Percentiles rank a stretch among this genome's conserved stretches.
These are phyloP conservation scores for Psilanteris sp. DNA, from an alignment of 1,140 invertebrate species.

Conservation along the genomic window DNA sequence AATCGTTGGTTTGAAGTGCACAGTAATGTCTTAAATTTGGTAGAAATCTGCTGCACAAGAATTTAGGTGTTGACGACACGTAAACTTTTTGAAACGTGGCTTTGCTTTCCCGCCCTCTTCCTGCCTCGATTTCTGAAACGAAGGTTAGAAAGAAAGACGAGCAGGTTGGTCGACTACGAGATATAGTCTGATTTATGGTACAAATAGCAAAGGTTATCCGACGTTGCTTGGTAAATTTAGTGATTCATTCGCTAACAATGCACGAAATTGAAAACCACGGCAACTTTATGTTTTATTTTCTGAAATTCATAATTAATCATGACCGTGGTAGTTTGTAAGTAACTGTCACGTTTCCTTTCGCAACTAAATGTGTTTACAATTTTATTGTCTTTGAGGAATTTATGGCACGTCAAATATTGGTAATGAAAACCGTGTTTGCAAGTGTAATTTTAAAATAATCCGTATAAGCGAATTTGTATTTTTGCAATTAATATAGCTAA, in stretches of 20 bases:
- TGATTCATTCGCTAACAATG: constrained; percentile 62
- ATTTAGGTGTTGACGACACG: constrained; percentile 12
- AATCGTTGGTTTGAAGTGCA: background rate
- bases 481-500: too few relatives aligned
- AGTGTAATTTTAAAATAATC: constrained; percentile 5
- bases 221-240: constrained; percentile 63
- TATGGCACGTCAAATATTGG: constrained; percentile 2
- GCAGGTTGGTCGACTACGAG: constrained; percentile 43
- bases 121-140: constrained; percentile 3
- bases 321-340: background rate
- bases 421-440: constrained; percentile 22
- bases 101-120: background rate
- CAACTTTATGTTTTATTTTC: constrained; percentile 28
- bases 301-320: constrained; percentile 24
- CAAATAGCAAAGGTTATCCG: constrained; percentile 74
- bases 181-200: constrained; percentile 75
- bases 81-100: too few relatives aligned
- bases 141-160: constrained; percentile 23
- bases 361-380: constrained; percentile 33
- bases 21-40: too few relatives aligned
- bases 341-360: constrained; percentile 11
- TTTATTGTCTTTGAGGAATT: constrained; percentile 28
- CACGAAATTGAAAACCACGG: constrained; percentile 32
- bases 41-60: background rate
- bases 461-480: too few relatives aligned